A percentile compares a stretch with the other conserved stretches of the same genome.
phyloP scores from a whole-genome alignment of 2,888 invertebrate genomes.

The Dorcus parallelipipedus region DNA sequence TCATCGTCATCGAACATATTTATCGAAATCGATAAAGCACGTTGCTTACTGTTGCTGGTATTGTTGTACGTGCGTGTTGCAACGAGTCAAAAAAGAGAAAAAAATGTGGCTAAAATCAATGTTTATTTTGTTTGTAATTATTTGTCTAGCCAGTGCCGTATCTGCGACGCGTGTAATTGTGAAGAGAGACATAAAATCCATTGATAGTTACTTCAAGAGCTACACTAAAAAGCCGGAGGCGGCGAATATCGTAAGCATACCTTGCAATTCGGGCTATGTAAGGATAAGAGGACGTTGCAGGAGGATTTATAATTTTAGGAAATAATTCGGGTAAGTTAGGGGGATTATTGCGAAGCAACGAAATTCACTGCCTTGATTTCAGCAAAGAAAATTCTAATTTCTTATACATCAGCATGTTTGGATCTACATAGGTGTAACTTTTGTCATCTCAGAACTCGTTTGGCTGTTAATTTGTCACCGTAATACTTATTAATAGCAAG shows the following conservation, averaged over 20 bases:
- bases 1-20: neutral
- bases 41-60: too few species aligned
- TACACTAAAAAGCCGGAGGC: neutral
- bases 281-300: neutral
- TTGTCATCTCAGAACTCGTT: neutral
- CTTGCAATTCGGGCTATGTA: neutral
- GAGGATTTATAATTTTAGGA: neutral
- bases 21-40: neutral
- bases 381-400: neutral
- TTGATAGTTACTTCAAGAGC: neutral
- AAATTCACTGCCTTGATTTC: neutral
- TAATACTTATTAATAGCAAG: too few species aligned
- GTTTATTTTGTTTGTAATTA: too few species aligned
- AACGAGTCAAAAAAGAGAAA: too few species aligned
- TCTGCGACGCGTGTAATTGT: neutral
- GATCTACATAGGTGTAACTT: neutral
- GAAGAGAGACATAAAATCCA: neutral
- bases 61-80: too few species aligned
- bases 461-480: neutral
- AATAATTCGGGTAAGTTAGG: neutral
- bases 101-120: too few species aligned
- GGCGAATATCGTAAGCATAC: neutral
- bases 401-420: too few species aligned
- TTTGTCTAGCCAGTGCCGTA: too few species aligned
- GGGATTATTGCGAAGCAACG: neutral